Base-by-base conservation (phyloP, 2,888 invertebrate genomes). In the Cenopis cana region DNA sequence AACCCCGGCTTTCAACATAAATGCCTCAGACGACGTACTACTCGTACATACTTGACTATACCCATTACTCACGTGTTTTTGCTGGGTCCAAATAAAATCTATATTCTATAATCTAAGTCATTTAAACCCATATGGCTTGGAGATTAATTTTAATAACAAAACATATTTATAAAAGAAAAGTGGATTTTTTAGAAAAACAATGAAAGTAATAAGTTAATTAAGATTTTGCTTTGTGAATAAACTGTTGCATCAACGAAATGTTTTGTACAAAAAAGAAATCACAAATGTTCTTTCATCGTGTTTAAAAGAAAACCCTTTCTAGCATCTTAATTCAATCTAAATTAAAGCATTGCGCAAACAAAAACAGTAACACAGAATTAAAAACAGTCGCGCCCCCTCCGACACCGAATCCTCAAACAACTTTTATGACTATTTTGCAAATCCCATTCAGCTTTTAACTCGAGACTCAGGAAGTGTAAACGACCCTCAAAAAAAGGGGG, bases 401-500 rank as follows among this genome's bases (percentile, higher is more conserved):
- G 52, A 46, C 70, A 60, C 70, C 57, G 65, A 59, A 38, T 46
- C 54, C 54, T 24, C 70, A 66, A 59, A 70, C 60, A 68, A 54
- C 65, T 66, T 70, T 70, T 60, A 70, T 70, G 70, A 70, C 70
- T 70, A 70, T 70, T 70, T 70, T 70, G 70, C 70, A 70, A 70
- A 66, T 66, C 65, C 69, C 65, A 70, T 70, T 70, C 70, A 70
- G 65, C 59, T 70, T 70, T 70, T 66, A 70, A 59, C 70, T 60
- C 33, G 65, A 65, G 55, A 36, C 66, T 66, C 66, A 66, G 71
- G 71, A 71, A 71, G 71, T 68, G 70, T 73, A 69, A 72, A 76
- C 71, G 66, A 69, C 76, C 74, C 79, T 75, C 76, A 76, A 78
- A 76, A 75, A 73, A 77, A 70, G 60, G 74, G 77, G 76, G 74